Conservation (phyloP, 2,888 invertebrate genomes). For the Isoperla grammatica region DNA sequence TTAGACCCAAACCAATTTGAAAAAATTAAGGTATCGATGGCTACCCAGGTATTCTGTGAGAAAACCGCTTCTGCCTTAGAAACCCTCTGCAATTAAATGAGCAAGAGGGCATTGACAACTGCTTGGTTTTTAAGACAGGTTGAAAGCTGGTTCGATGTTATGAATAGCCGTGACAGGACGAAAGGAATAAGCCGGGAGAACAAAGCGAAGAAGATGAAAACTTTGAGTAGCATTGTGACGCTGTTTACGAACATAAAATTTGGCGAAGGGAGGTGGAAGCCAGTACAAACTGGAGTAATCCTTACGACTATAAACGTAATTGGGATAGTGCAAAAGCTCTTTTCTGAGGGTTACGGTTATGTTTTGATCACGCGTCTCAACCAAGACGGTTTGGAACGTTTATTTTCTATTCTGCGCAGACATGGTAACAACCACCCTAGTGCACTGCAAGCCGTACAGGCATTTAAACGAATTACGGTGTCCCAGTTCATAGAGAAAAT, state of each 20-base stretch:
- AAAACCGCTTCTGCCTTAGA: background rate
- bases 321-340: no score
- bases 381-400: background rate
- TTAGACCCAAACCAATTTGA: slow-evolving; percentile 5
- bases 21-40: slow-evolving; percentile 11
- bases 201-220: background rate
- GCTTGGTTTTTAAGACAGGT: background rate
- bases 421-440: background rate
- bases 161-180: background rate
- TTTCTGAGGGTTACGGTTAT: background rate
- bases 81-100: background rate
- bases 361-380: background rate
- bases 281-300: background rate
- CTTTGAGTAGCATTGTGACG: background rate
- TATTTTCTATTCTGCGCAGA: background rate
- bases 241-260: background rate
- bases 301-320: background rate
- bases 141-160: background rate
- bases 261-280: background rate
- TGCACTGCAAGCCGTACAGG: background rate
- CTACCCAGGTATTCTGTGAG: slow-evolving; percentile 4
- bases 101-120: background rate
- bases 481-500: background rate
- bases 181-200: background rate
- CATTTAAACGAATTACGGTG: background rate